Base-by-base conservation (phyloP, 2,888 invertebrate species). In the Myopa testacea region DNA sequence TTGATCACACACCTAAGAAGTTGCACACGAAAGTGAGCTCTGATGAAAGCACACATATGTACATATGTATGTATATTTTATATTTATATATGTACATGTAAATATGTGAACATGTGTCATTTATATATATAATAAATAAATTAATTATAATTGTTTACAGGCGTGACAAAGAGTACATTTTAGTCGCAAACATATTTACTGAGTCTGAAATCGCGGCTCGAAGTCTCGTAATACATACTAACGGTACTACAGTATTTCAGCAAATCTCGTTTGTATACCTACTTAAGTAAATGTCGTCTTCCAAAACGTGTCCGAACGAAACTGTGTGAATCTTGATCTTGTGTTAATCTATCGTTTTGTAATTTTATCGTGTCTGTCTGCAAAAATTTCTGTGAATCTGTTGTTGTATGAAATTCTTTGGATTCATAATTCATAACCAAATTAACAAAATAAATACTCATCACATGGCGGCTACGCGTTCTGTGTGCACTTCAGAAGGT, bases 111-210 rank as follows among this genome's bases (percentile, higher is more conserved):
- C 16, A 16, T 55, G 55, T 55, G 55, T 55, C 10, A 52, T 52
- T 52, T 52, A 58, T 50, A 3, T 50, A 50, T 50, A 26, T 34
- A 19, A 26, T 63, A 63, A 63, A n/a, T 4, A 63, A 14, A 34
- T 4, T 34, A 8, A 50, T 69, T 52, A 19, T 69, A 26, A 26
- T 10, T 50, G 8, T 38, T 71, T n/a, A 19, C 67, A 80, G 74
- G 75, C 85, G 85, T 85, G 85, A 84, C 85, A 82, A 83, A 83
- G 80, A 81, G 82, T 76, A 77, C 74, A 81, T 81, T 81, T 60
- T 40, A n/a, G 26, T 40, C 45, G 40, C 16, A 52, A 14, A 52
- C 62, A 67, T 26, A 58, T 12, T 16, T 40, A 55, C 10, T n/a
- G 4, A 72, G 19, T 58, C 37, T n/a, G 14, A 62, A 58, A 19